Percentiles rank a stretch among this genome's conserved stretches.
Conservation (phyloP, 2,113 vertebrate species). For the Neofelis nebulosa region DNA sequence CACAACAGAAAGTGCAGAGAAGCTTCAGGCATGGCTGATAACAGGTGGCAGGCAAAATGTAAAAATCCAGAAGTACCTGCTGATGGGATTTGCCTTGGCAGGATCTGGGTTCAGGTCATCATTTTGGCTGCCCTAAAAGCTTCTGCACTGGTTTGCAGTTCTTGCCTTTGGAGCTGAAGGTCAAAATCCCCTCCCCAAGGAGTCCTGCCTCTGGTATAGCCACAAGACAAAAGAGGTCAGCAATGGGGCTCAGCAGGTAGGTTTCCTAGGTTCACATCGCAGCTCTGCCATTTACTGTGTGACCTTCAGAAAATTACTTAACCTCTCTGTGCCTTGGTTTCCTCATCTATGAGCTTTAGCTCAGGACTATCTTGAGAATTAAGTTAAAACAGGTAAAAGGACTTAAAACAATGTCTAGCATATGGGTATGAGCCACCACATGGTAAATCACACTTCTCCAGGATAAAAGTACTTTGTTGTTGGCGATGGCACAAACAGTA, state of each 20-base stretch:
- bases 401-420: neutral
- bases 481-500: accelerated
- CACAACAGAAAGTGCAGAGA: neutral
- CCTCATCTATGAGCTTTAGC: neutral
- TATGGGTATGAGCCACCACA: neutral
- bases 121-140: neutral
- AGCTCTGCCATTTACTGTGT: neutral
- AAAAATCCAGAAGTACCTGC: neutral
- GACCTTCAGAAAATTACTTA: neutral
- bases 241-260: neutral
- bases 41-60: neutral
- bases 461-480: neutral
- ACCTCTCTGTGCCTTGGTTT: neutral
- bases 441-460: neutral
- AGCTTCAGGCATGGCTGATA: neutral
- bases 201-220: neutral
- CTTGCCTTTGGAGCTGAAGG: neutral
- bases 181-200: neutral
- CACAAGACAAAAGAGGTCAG: accelerated
- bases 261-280: neutral
- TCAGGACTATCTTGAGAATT: neutral
- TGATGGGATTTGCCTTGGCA: neutral
- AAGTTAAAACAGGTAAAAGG: neutral
- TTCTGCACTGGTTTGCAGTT: neutral
- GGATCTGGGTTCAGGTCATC: neutral